Evolutionary conservation across 2,113 vertebrate genomes (phyloP), one percentile per base, ranked within the genome.

Genomic region (Syngnathus typhle): DNA sequence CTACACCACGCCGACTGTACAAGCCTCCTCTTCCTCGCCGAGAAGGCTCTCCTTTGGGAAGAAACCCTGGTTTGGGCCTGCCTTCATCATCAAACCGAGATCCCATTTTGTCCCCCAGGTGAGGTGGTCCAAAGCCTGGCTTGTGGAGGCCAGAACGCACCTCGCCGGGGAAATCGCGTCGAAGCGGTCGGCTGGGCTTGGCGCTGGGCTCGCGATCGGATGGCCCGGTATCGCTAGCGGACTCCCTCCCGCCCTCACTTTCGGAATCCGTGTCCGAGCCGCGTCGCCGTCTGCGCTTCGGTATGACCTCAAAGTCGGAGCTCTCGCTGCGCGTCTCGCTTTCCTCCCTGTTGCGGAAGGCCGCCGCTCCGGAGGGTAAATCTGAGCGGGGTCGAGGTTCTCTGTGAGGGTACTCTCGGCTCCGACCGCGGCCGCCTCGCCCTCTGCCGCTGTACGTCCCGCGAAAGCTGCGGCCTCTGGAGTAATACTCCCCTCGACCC

Each of bases 261-360:
- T 99, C 97, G n/a, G 97, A 96, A 79, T 99, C 97, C 0, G 97
- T 97, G 87, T 98, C 94, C 0, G 97, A 99, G 49, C 95, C 96
- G 0, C 94, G 91, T 41, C 95, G 93, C 0, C 97, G 85, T 6
- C 95, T 88, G 3, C 97, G 93, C 74, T 99, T 99, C 0, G 97
- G 97, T 72, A 98, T 89, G 0, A 98, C 94, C 80, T 98, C 96
- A 79, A 96, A 95, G 84, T 99, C 98, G 0, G 98, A 99, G 81
- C 96, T 99, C 85, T 99, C 98, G 6, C 98, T 99, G 16, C 95
- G 94, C 0, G 97, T 98, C 84, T 98, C 96, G 5, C 97, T 99
- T 84, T 98, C 97, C 73, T 98, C 97, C 39, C 96, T 87, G 70
- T 94, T 95, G 44, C 95, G 92, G 56, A 91, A 91, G 13, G 82